Base-by-base conservation (phyloP, 1,140 invertebrate genomes). In the Drosophila dunni region DNA sequence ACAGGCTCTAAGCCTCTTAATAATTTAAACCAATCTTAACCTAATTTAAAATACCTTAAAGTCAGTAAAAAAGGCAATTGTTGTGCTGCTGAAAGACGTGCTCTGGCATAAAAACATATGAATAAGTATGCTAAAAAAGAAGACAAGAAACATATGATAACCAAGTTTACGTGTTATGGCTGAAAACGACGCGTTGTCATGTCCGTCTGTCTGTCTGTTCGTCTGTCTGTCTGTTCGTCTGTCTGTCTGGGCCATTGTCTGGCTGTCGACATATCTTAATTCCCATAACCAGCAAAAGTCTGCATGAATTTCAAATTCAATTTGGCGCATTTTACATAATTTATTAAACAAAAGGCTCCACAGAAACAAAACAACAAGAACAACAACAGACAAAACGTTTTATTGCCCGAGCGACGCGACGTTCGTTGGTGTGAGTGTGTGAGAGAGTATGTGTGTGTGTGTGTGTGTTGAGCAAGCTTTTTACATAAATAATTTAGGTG, bases 241-340 rank as follows among this genome's bases (percentile, higher is more conserved):
- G 36, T 48, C 13, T 61, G 20, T 51, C 63, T 38, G 48, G 38
- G 53, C 40, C 34, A 38, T 29, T 64, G 36, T 66, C 72, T 71
- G 44, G 45, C 61, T 81, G 84, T 84, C 73, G 79, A 80, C 80
- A 80, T 84, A 89, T 89, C 84, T 88, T 89, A 89, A 89, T 89
- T 89, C 84, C 80, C 84, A 89, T 89, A 89, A 84, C 84, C 84
- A 88, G 80, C 69, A 72, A 80, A 80, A 74, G 84, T 77, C 84
- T 84, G 84, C 78, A 89, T 89, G 84, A 89, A 89, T 89, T 89
- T 89, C 84, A 89, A 89, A 89, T 89, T 89, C 84, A 89, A 89
- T 89, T 89, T 89, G 84, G 78, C 80, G 84, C 84, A 81, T 89
- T 89, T 89, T 89, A 84, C 84, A 89, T 89, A 89, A 89, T 89